Evolutionary conservation across 2,888 invertebrate genomes (phyloP), one percentile per base, ranked within the genome.

Genomic region (Synanthedon vespiformis): DNA sequence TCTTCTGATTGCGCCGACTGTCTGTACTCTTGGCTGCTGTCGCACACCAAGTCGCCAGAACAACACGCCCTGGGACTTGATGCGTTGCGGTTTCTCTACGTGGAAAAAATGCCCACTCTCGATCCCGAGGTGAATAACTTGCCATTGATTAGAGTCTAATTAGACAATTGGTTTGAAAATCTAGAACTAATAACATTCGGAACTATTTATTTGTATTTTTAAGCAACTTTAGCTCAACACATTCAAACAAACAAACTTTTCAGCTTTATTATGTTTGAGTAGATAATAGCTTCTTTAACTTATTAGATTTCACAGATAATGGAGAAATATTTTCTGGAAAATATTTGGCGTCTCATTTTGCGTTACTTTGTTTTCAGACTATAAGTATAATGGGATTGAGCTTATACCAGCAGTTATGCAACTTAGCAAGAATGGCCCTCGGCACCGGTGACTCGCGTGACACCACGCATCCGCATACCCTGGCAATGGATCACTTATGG

Each of bases 401-500:
- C 62, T 84, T 97, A 40, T 96, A 97, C 72, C 97, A 97, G 75
- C 96, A 97, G 72, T 83, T 97, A 51, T 96, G 96, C 69, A 95
- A 94, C 74, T 84, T 97, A 60, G 95, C 96, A 0, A 91, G 95
- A 50, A 90, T 95, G 72, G 93, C 95, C 34, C 90, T 94, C 1
- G 93, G 92, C 8, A 91, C 93, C 11, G 82, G 85, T 1, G 92
- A 93, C 77, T 69, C 78, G 1, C 72, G 83, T 4, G 88, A 87
- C 60, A 62, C 73, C 5, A 76, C 79, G 12, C 87, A 87, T 53
- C 87, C 88, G 0, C 88, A 88, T 63, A 91, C 92, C 34, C 90
- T 95, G 12, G 96, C 96, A 12, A 97, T 97, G 94, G 95, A 95
- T 77, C 96, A 97, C 65, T 86, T 97, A 61, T 98, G 97, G 97